These are phyloP conservation scores for Procavia capensis DNA, from an alignment of 2,113 vertebrate genomes.

Conservation along the genomic window DNA sequence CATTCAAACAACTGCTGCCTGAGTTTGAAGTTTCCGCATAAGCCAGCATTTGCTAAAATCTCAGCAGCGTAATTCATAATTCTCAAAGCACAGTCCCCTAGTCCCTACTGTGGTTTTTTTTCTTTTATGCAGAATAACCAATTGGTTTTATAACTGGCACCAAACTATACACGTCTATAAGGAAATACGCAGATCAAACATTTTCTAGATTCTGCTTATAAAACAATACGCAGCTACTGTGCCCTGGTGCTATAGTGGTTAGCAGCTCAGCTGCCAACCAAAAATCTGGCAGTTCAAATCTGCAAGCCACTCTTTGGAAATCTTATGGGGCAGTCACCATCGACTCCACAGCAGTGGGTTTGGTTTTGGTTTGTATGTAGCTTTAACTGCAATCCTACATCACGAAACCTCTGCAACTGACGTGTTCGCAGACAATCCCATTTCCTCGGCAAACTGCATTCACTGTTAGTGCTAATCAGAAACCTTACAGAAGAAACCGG, in stretches of 20 bases:
- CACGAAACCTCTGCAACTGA: background rate
- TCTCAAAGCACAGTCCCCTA: background rate
- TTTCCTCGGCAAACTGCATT: background rate
- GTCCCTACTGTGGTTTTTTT: background rate
- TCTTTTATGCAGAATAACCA: background rate
- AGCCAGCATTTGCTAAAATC: constrained; percentile 4
- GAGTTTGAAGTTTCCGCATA: constrained; percentile 8
- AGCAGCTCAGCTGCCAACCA: too few relatives aligned
- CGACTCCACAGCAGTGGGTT: too few relatives aligned
- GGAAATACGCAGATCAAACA: background rate
- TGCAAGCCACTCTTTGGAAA: too few relatives aligned
- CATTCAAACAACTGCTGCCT: constrained; percentile 5
- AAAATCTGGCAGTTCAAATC: too few relatives aligned
- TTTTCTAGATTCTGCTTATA: background rate
- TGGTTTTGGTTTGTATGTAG: too few relatives aligned
- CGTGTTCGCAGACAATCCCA: background rate
- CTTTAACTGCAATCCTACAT: background rate
- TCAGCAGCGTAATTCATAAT: background rate
- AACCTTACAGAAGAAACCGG: background rate
- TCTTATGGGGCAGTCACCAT: too few relatives aligned
- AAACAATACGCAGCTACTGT: background rate
- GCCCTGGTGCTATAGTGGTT: too few relatives aligned
- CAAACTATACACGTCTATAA: background rate
- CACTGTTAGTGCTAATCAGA: background rate
- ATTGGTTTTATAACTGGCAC: background rate